These are phyloP conservation scores for Odontesthes bonariensis DNA, from an alignment of 2,113 vertebrate species.

Conservation along the genomic window DNA sequence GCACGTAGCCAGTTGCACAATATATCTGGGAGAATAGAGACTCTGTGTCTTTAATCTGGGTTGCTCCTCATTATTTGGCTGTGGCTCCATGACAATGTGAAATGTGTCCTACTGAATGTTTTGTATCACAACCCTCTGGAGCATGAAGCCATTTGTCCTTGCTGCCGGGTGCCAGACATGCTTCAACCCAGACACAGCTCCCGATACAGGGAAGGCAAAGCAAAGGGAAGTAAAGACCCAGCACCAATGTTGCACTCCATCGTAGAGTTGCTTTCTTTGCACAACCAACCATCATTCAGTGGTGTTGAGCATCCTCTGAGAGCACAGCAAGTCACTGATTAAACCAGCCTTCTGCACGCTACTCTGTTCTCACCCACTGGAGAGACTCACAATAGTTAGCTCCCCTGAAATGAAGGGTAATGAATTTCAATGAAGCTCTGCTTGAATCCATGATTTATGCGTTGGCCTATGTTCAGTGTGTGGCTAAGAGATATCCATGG, in stretches of 20 bases:
- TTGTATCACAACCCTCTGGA: slow-evolving; percentile 66
- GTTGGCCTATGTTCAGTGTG: slow-evolving; percentile 73
- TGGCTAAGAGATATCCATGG: slow-evolving; percentile 75
- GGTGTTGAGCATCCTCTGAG: slow-evolving; percentile 63
- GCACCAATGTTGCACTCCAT: slow-evolving; percentile 41
- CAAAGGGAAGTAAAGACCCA: slow-evolving; percentile 33
- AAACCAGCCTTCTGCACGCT: slow-evolving; percentile 68
- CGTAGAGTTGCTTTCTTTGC: slow-evolving; percentile 46
- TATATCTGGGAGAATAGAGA: slow-evolving; percentile 39
- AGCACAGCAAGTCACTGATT: slow-evolving; percentile 73
- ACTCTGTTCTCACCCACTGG: slow-evolving; percentile 60
- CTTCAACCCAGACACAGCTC: slow-evolving; percentile 33
- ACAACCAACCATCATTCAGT: slow-evolving; percentile 65
- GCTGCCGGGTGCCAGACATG: slow-evolving; percentile 61
- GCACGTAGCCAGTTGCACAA: slow-evolving; percentile 23
- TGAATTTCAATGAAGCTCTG: slow-evolving; percentile 81
- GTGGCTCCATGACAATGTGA: slow-evolving; percentile 55
- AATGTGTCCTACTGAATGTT: slow-evolving; percentile 65
- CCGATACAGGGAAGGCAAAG: slow-evolving; percentile 13
- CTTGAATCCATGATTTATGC: slow-evolving; percentile 80
- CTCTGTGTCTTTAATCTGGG: slow-evolving; percentile 59
- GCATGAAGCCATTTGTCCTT: slow-evolving; percentile 74
- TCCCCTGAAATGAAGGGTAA: slow-evolving; percentile 77
- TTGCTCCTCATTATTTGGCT: slow-evolving; percentile 69
- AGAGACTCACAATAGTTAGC: slow-evolving; percentile 75